These are phyloP conservation scores for Mesorhabditis sp. DNA, from an alignment of 2,888 invertebrate species.

Conservation along the genomic window DNA sequence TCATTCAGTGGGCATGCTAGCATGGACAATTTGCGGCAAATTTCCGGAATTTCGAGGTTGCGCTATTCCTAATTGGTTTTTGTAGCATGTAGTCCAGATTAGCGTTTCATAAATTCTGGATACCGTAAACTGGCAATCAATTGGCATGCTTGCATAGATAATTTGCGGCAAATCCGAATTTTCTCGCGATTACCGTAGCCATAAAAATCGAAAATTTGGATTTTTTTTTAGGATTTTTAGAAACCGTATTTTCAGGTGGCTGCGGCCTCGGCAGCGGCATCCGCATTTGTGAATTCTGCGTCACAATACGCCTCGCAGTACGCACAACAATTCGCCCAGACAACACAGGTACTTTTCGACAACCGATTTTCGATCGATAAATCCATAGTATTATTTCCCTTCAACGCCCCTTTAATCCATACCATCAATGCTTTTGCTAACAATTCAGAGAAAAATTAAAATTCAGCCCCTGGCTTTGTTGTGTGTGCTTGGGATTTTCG, in stretches of 20 bases:
- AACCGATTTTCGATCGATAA: too few species aligned
- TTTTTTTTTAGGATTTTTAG: too few species aligned
- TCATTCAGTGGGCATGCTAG: not conserved
- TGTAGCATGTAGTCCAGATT: too few species aligned
- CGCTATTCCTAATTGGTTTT: too few species aligned
- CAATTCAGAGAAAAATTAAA: too few species aligned
- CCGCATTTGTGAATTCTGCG: not conserved
- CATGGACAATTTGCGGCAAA: not conserved
- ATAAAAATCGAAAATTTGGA: too few species aligned
- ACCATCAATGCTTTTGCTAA: not conserved
- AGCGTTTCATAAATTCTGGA: too few species aligned
- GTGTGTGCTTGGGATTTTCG: too few species aligned
- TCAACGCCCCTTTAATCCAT: not conserved
- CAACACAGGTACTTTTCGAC: not conserved
- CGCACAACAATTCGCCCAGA: slow-evolving; percentile 5
- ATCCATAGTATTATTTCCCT: too few species aligned
- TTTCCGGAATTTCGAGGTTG: too few species aligned
- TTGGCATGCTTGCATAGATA: not conserved
- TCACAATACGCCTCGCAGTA: not conserved
- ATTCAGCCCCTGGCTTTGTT: too few species aligned
- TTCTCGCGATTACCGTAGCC: too few species aligned
- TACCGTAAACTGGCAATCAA: not conserved
- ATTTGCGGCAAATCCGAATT: not conserved
- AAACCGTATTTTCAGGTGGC: not conserved
- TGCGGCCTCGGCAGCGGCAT: slow-evolving; percentile 5